Evolutionary conservation across 2,797 vertebrate genomes (phyloP).

Genomic region (Mallotus villosus): DNA sequence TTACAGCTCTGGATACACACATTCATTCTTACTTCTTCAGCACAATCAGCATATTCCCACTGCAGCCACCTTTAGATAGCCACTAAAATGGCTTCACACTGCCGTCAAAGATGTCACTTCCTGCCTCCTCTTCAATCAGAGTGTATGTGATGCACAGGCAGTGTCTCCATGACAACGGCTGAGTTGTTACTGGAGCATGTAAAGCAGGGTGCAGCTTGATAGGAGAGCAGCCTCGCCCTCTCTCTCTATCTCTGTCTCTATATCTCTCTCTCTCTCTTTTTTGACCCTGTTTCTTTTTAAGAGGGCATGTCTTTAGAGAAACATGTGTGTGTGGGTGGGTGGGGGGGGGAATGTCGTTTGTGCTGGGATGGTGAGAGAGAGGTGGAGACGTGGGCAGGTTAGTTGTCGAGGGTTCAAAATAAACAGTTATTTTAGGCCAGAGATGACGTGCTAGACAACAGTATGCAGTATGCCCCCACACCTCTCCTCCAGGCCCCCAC

Average conservation of each 20-base stretch:
- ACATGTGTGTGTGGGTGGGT: too few species aligned
- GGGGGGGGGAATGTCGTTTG: too few species aligned
- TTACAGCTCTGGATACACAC: neutral
- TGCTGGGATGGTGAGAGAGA: too few species aligned
- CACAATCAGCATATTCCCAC: neutral
- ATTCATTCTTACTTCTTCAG: neutral
- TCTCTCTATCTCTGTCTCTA: too few species aligned
- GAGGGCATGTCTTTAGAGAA: too few species aligned
- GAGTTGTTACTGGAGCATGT: conserved; percentile 47
- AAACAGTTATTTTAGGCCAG: conserved; percentile 43
- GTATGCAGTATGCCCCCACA: neutral
- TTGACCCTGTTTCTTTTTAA: too few species aligned
- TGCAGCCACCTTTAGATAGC: neutral
- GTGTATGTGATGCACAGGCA: neutral
- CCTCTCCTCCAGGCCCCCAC: too few species aligned
- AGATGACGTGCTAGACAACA: neutral
- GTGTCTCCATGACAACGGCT: conserved; percentile 38
- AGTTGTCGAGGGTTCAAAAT: conserved; percentile 22
- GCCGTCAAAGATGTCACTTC: neutral
- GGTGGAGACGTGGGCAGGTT: too few species aligned
- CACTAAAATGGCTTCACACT: neutral
- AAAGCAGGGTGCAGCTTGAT: conserved; percentile 40
- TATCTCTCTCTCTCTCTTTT: neutral
- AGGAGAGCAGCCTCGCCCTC: neutral
- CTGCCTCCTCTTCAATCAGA: neutral